These are phyloP conservation scores for Varanus komodoensis DNA, from an alignment of 2,113 vertebrate species.

Conservation along the genomic window DNA sequence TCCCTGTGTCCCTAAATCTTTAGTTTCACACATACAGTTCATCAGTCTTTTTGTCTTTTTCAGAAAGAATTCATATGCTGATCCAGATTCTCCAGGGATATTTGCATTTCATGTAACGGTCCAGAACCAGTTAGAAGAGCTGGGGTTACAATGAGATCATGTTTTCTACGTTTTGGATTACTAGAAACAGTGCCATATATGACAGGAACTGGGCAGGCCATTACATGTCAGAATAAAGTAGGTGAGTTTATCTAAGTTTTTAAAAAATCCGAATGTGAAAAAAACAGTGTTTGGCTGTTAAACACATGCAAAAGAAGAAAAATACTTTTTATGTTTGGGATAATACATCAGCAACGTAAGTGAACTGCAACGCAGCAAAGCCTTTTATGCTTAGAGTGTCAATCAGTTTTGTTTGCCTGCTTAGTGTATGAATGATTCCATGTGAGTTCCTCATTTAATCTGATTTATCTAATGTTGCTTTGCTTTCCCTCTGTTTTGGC, in stretches of 20 bases:
- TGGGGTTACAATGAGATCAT: constrained; percentile 7
- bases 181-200: constrained; percentile 46
- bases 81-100: background rate
- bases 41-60: background rate
- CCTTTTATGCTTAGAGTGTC: constrained; percentile 9
- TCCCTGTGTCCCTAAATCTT: background rate
- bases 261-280: constrained; percentile 26
- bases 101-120: background rate
- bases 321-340: background rate
- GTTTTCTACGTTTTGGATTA: constrained; percentile 66
- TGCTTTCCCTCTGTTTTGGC: background rate
- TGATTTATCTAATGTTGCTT: background rate
- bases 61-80: background rate
- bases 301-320: background rate
- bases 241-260: constrained; percentile 50
- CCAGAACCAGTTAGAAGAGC: constrained; percentile 15
- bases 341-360: background rate
- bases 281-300: constrained; percentile 28
- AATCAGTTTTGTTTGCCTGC: constrained; percentile 27
- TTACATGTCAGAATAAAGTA: constrained; percentile 55
- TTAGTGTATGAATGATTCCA: constrained; percentile 36
- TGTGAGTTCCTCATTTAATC: background rate
- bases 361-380: constrained; percentile 39
- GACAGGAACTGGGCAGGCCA: constrained; percentile 56
- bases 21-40: constrained; percentile 3